Evolutionary conservation across 1,140 invertebrate genomes (phyloP).

Genomic region (Drosophila parvula): DNA sequence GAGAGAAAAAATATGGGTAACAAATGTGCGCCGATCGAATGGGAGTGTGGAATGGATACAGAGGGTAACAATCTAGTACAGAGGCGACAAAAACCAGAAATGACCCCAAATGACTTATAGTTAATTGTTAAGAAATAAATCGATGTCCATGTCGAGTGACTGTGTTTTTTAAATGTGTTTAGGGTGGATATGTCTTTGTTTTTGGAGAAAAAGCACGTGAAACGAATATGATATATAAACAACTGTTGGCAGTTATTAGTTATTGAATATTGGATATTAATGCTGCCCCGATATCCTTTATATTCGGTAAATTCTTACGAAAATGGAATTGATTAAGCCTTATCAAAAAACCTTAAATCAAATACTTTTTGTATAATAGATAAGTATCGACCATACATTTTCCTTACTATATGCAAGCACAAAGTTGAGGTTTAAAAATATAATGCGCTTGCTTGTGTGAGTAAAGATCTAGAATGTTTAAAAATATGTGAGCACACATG

Average conservation of each 20-base stretch:
- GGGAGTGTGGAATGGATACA: slow-evolving; percentile 11
- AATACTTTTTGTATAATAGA: too few relatives aligned
- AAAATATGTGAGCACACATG: too few relatives aligned
- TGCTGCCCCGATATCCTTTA: slow-evolving; percentile 3
- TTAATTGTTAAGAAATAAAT: slow-evolving; percentile 26
- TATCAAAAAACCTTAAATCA: not conserved
- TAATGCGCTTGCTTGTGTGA: too few relatives aligned
- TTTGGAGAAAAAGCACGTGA: slow-evolving; percentile 65
- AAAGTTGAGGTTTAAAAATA: too few relatives aligned
- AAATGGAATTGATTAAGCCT: slow-evolving; percentile 21
- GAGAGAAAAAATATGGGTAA: slow-evolving; percentile 18
- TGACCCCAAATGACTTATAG: slow-evolving; percentile 29
- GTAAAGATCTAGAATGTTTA: too few relatives aligned
- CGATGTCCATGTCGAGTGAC: slow-evolving; percentile 19
- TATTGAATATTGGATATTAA: slow-evolving; percentile 24
- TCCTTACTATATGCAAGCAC: too few relatives aligned
- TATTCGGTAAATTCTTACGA: not conserved
- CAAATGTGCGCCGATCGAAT: slow-evolving; percentile 18
- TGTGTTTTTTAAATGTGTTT: slow-evolving; percentile 13
- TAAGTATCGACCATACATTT: too few relatives aligned
- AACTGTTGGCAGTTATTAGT: slow-evolving; percentile 36
- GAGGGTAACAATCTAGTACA: slow-evolving; percentile 20
- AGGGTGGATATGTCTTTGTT: slow-evolving; percentile 16
- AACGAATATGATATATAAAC: slow-evolving; percentile 58
- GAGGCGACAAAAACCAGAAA: slow-evolving; percentile 26